Evolutionary conservation across 2,113 vertebrate genomes (phyloP).

Genomic region (Odocoileus virginianus): DNA sequence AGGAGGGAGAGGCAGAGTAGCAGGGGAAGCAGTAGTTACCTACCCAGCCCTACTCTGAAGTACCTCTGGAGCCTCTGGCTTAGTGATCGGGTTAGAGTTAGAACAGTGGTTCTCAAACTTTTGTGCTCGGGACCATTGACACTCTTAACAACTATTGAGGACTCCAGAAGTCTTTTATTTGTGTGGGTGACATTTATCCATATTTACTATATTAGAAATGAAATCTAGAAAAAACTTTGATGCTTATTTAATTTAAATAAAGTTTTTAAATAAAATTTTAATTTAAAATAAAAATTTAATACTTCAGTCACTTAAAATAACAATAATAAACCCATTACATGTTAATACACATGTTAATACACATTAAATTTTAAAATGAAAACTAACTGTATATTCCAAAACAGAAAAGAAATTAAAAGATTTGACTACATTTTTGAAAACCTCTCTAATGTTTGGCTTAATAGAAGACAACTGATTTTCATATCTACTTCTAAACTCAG

Average conservation of each 20-base stretch:
- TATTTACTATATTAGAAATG: constrained; percentile 39
- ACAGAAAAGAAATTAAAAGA: neutral
- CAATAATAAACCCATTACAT: neutral
- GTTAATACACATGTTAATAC: neutral
- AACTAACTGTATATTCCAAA: constrained; percentile 11
- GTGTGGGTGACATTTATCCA: neutral
- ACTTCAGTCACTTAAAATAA: neutral
- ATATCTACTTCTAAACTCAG: neutral
- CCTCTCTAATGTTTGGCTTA: neutral
- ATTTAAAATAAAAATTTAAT: neutral
- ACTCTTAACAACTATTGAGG: neutral
- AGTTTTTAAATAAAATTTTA: neutral
- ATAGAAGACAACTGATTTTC: constrained; percentile 8
- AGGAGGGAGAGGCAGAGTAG: neutral
- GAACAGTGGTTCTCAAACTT: neutral
- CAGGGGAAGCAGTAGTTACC: neutral
- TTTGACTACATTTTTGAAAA: constrained; percentile 16
- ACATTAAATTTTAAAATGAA: constrained; percentile 12
- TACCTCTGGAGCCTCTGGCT: neutral
- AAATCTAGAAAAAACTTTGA: neutral
- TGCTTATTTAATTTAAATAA: neutral
- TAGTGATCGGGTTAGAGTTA: neutral
- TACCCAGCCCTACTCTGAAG: neutral
- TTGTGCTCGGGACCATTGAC: neutral
- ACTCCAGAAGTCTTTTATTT: constrained; percentile 11